Evolutionary conservation across 2,888 invertebrate genomes (phyloP), one percentile per base, ranked within the genome.

Genomic region (Opisthograptis luteolata): DNA sequence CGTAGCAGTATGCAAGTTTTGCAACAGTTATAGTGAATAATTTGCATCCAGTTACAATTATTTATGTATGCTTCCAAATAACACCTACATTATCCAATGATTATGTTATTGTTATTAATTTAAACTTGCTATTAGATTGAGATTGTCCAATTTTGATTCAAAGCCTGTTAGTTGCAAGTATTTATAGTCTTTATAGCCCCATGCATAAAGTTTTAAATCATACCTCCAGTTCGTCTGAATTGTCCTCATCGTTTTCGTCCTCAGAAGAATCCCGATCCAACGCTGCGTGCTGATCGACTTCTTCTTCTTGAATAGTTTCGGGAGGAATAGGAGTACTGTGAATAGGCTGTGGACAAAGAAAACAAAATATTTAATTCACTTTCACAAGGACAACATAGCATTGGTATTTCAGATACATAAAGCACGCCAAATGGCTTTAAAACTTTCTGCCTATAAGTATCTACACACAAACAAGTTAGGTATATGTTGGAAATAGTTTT

Each of bases 161-260:
- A n/a, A 32, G 19, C 17, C 25, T 14, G 25, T 47, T 47, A 40
- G 17, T 47, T 14, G 14, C 14, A 31, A 7, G 3, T 22, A 28
- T 19, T n/a, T 19, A 20, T 37, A 48, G 30, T 28, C 3, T 12
- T 25, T 31, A 45, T 27, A 20, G 0, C 27, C 35, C 30, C 30
- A 24, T 22, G 46, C 32, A 41, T 46, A 51, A 36, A 44, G 31
- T 37, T 44, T 14, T 28, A 54, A 35, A 25, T 12, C 60, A 60
- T 85, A 94, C 94, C 87, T 93, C 93, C 58, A 94, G 85, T 64
- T 92, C 92, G 58, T 94, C 95, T 34, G 93, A 94, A 63, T 93
- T 94, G 45, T 92, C 94, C 17, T 93, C 93, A 52, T 93, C 94
- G 70, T 92, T 92, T 70, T 93, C 93, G 34, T 90, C 90, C 55